A percentile compares a stretch with the other conserved stretches of the same genome.
These are phyloP conservation scores for Pagetopsis macropterus DNA, from an alignment of 2,797 vertebrate genomes.

Conservation along the genomic window DNA sequence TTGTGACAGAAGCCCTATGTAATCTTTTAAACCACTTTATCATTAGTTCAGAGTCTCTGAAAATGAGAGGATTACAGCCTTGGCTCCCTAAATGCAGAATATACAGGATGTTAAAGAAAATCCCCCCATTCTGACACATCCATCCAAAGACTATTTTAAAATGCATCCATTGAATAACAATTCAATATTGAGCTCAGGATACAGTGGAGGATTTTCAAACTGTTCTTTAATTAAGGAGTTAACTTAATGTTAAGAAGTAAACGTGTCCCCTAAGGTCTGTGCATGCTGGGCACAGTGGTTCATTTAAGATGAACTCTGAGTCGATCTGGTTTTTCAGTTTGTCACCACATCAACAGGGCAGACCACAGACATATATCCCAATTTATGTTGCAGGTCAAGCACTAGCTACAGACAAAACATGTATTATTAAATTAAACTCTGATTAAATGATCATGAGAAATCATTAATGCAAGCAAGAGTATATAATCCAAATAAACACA, in stretches of 20 bases:
- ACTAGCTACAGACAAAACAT: not conserved
- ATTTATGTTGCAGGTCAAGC: not conserved
- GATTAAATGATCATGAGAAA: not conserved
- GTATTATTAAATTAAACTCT: not conserved
- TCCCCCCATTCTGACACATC: constrained; percentile 11
- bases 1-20: constrained; percentile 48
- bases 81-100: constrained; percentile 36
- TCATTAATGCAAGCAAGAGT: not conserved
- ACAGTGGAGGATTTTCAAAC: not conserved
- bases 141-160: not conserved
- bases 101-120: constrained; percentile 45
- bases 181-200: not conserved
- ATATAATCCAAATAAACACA: not conserved
- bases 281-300: constrained; percentile 14
- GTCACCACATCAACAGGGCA: constrained; percentile 22
- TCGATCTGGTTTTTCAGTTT: not conserved
- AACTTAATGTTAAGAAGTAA: not conserved
- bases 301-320: constrained; percentile 37
- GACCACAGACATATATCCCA: not conserved
- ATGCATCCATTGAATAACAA: not conserved
- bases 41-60: constrained; percentile 56
- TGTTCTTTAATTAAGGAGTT: not conserved
- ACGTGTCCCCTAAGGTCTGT: constrained; percentile 10
- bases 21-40: constrained; percentile 68
- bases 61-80: constrained; percentile 58